Percentiles rank a stretch among this genome's conserved stretches.
Conservation (phyloP, 2,888 invertebrate genomes). For the Malthinus flaveolus region DNA sequence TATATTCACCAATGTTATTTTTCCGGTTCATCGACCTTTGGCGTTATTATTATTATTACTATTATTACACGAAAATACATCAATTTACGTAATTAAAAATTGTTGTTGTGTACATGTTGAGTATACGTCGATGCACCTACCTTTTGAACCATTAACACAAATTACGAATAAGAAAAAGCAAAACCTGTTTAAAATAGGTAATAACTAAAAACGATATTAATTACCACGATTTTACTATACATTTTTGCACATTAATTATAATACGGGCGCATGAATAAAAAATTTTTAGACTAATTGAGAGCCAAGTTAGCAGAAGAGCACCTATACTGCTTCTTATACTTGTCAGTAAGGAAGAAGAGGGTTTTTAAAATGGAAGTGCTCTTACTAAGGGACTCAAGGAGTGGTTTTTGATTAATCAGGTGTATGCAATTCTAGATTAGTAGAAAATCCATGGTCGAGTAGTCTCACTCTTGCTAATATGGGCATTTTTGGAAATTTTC, state of each 20-base stretch:
- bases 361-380: no score
- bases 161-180: background rate
- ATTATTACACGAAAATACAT: background rate
- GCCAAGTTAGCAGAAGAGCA: no score
- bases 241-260: background rate
- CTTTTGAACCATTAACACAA: conserved; percentile 8
- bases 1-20: background rate
- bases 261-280: no score
- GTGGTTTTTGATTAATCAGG: no score
- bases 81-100: conserved; percentile 6
- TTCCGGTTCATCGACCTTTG: conserved; percentile 3
- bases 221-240: background rate
- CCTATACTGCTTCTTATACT: no score
- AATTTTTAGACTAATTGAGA: no score
- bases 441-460: no score
- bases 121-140: background rate
- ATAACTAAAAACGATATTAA: conserved; percentile 1
- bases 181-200: background rate
- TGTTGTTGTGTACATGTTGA: background rate
- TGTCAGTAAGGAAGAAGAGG: no score
- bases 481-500: no score
- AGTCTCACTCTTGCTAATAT: no score
- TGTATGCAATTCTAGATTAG: no score
- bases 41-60: background rate
- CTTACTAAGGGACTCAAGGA: no score